Evolutionary conservation across 2,888 invertebrate species (phyloP), one percentile per base, ranked within the genome.

Genomic region (Agonopterix subpropinquella): DNA sequence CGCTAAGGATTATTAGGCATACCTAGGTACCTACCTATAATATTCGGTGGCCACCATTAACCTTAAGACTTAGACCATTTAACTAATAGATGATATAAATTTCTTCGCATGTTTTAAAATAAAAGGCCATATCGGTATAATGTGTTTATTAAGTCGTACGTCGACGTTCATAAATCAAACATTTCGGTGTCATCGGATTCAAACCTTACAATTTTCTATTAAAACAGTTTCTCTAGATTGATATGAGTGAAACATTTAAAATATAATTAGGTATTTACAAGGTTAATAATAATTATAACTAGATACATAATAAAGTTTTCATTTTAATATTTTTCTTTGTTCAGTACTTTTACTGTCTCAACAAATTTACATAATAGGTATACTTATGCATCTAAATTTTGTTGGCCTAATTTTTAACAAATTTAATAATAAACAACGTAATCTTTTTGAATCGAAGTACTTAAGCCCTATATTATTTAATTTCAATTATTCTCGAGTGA

Each of bases 171-270:
- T 80, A 86, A 86, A 86, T 75, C 68, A 86, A 85, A 82, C 71
- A 73, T 71, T 70, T 77, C 71, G 65, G 78, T 81, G 77, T 76
- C 73, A 66, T 69, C 69, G 70, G 75, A 80, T 72, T 74, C 67
- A 74, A 80, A 77, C 67, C 74, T 82, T 80, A 84, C 71, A 79
- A 76, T 80, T 85, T 75, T 70, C 80, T 84, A 82, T 71, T 77
- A 80, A 80, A 82, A 80, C 82, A 74, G 76, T 74, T 76, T 80
- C 72, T 76, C 84, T 84, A 85, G 72, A 72, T 82, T 86, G 85
- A 86, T 86, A 86, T 85, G 85, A 86, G 80, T 80, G 76, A 82
- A 84, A 86, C 77, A 76, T 84, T 80, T 67, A 80, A 82, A 87
- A 83, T 81, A 85, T 85, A 82, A 75, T 71, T 73, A 76, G 74